Percentiles rank a stretch among this genome's conserved stretches.
phyloP scores from a whole-genome alignment of 2,113 vertebrate genomes.

The Orientallactaga bullata region DNA sequence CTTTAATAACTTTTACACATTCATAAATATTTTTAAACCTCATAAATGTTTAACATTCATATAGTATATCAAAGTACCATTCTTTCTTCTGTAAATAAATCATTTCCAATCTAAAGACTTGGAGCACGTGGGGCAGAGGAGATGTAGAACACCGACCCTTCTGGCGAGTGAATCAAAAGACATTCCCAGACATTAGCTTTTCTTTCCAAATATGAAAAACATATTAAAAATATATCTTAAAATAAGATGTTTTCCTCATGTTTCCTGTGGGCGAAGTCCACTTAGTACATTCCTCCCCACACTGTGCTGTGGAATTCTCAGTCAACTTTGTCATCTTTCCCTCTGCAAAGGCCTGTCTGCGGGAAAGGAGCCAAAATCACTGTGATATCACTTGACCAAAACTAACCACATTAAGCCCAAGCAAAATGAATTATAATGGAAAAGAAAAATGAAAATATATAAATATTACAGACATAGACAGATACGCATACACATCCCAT shows the following conservation, averaged over 20 bases:
- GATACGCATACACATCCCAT: not conserved
- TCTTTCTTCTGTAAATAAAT: constrained; percentile 86
- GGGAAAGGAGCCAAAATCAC: constrained; percentile 61
- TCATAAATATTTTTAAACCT: constrained; percentile 85
- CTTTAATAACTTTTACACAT: constrained; percentile 84
- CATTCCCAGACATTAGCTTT: constrained; percentile 86
- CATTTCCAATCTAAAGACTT: constrained; percentile 81
- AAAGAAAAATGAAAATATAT: constrained; percentile 55
- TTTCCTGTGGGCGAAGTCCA: constrained; percentile 80
- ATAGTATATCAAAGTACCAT: constrained; percentile 84
- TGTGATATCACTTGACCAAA: constrained; percentile 39
- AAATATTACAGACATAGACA: not conserved
- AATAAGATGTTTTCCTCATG: constrained; percentile 87
- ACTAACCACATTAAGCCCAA: constrained; percentile 15
- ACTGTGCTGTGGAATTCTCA: constrained; percentile 24
- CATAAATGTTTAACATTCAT: constrained; percentile 84
- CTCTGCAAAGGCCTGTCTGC: constrained; percentile 62
- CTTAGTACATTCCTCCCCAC: constrained; percentile 70
- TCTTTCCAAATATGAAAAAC: constrained; percentile 87
- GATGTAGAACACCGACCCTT: constrained; percentile 77
- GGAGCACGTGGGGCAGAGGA: not conserved
- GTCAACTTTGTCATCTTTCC: constrained; percentile 59
- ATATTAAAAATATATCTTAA: constrained; percentile 86
- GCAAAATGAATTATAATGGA: constrained; percentile 44
- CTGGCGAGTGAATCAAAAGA: constrained; percentile 86